Base-by-base conservation (phyloP, 2,888 invertebrate species). In the Falcaria lacertinaria region DNA sequence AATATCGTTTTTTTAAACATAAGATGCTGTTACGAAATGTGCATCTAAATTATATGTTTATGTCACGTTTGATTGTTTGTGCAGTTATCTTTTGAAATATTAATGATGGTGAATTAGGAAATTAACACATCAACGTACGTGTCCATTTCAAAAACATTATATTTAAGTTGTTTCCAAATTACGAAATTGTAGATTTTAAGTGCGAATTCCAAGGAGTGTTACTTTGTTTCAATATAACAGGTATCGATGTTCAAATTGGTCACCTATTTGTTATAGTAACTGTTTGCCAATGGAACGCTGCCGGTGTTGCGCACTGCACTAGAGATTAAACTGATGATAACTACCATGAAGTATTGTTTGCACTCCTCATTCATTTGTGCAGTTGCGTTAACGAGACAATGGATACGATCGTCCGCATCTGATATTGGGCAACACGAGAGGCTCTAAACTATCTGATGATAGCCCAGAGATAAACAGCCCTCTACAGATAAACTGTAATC, bases 361-460 rank as follows among this genome's bases (percentile, higher is more conserved):
- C 42, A 50, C 58, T 51, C 55, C 49, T 57, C 63, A 69, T 66
- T 66, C 61, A 61, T 72, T 64, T 60, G 47, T 40, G 43, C 41
- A 11, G 54, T 75, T 74, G 69, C 69, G 68, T 57, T 69, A 69
- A 58, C 57, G 38, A 48, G 51, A 41, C 51, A 40, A 47, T 43
- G 50, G 48, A 54, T 46, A 14, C 25, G 22, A 37, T 22, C 22
- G 22, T 11, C 13, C 34, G 17, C 44, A 60, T 57, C 60, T 50
- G 52, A 64, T 58, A 57, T 72, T 65, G 49, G 48, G 60, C 62
- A 71, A 70, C 22, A 22, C 37, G 14, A 37, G 22, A 37, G 37
- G 15, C 8, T 25, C 22, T 15, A 33, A 33, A 39, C 47, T 43
- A 43, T 42, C 39, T 19, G 47, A 58, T 32, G 39, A 49, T 51